Evolutionary conservation across 2,888 invertebrate genomes (phyloP), one percentile per base, ranked within the genome.

Genomic region (Cerastoderma edule): DNA sequence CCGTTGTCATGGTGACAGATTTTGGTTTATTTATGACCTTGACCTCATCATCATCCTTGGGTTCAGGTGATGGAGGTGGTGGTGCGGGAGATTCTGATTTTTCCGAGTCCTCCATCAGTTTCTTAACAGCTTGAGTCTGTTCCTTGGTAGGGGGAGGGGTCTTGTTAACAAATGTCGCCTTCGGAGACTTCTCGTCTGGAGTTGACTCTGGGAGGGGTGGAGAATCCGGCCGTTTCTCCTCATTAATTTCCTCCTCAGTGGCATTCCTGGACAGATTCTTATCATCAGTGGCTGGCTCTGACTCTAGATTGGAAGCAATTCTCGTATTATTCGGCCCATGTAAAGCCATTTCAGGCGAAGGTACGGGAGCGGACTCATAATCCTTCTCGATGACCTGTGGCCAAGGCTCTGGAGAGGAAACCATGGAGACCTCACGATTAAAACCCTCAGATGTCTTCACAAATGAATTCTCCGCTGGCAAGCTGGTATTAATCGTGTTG

Each of bases 41-140:
- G 2, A 60, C 60, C 19, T 80, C 73, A 35, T 63, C 65, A n/a
- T 83, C 78, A 46, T 88, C 85, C 60, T 85, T 87, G 6, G 83
- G 79, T 67, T 90, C 89, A 0, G 90, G 90, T 0, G 90, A 90
- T 0, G 90, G 90, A 10, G 90, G 90, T 1, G 90, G 90, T 2
- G 90, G 90, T 10, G 86, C 90, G 0, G 89, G 89, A 1, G 89
- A 88, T 69, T 86, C 87, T 10, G 72, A 76, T 65, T 85, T 85
- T 6, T 72, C 44, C 0, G 83, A 81, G n/a, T 79, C 78, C 35
- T 76, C 82, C 69, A 82, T 73, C 56, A 78, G 54, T 60, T 76
- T 82, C 65, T 76, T 82, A 13, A 79, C 74, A 10, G 53, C 72
- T 24, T 67, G 56, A 33, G 65, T 50, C 30, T 64, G 66, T 19